These are phyloP conservation scores for Urocynchramus pylzowi DNA, from an alignment of 2,113 vertebrate genomes.

Conservation along the genomic window DNA sequence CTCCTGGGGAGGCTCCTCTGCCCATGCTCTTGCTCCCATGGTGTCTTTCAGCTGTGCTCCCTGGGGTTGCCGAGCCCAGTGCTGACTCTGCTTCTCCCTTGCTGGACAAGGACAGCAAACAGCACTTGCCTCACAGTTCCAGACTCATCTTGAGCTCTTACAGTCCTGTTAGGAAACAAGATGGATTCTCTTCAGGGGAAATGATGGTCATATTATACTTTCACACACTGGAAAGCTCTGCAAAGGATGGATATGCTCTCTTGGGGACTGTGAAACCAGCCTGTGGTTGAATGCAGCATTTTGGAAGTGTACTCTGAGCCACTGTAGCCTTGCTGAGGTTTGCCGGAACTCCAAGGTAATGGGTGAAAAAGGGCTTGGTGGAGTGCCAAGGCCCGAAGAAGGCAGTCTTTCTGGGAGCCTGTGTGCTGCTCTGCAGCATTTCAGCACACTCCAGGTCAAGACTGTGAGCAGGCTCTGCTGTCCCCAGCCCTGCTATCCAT, in stretches of 20 bases:
- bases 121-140: not conserved
- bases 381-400: not conserved
- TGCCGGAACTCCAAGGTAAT: not conserved
- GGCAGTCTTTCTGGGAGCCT: not conserved
- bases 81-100: not conserved
- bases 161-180: not conserved
- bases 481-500: fast-evolving
- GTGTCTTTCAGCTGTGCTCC: not conserved
- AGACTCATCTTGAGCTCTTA: not conserved
- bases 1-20: not conserved
- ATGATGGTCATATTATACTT: not conserved
- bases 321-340: not conserved
- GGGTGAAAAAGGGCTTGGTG: not conserved
- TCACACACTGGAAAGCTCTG: not conserved
- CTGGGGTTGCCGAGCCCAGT: not conserved
- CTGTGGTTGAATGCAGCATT: not conserved
- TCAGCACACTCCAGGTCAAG: fast-evolving
- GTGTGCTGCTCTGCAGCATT: not conserved
- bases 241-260: not conserved
- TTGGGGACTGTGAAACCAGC: not conserved
- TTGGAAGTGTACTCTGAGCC: not conserved
- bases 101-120: not conserved
- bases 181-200: not conserved
- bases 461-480: not conserved
- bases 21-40: not conserved